Conservation (phyloP, 2,888 invertebrate species). For the Marasmarcha lunaedactyla region DNA sequence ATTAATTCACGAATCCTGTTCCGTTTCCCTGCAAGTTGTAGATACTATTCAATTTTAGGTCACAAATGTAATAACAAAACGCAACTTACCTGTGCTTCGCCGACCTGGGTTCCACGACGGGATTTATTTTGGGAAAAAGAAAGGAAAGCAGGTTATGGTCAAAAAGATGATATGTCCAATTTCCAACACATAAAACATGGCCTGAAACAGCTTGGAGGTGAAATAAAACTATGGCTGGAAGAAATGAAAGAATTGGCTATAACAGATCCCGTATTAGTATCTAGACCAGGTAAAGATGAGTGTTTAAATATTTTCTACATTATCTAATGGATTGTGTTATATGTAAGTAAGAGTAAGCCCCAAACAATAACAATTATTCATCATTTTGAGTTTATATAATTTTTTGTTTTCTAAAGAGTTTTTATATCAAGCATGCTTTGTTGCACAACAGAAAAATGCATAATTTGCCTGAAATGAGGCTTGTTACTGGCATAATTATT, state of each 20-base stretch:
- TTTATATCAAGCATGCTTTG: no score
- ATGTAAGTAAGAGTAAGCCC: no score
- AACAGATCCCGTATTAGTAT: slow-evolving; percentile 71
- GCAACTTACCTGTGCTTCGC: slow-evolving; percentile 19
- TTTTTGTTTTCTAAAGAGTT: no score
- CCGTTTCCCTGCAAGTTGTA: no score
- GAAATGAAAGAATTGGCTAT: slow-evolving; percentile 76
- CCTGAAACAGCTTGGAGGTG: slow-evolving; percentile 73
- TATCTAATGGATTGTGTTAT: no score
- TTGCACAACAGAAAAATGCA: no score
- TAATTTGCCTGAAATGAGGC: no score
- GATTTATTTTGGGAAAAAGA: slow-evolving; percentile 68
- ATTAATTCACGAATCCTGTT: no score
- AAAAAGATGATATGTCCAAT: slow-evolving; percentile 41
- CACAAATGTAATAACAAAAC: slow-evolving; percentile 11
- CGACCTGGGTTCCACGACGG: slow-evolving; percentile 20
- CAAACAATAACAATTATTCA: no score
- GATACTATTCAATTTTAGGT: background rate
- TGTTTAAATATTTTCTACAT: no score
- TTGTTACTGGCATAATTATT: no score
- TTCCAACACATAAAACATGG: slow-evolving; percentile 73
- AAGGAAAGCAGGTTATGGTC: slow-evolving; percentile 72
- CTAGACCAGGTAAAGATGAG: slow-evolving; percentile 56
- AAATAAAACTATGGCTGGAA: slow-evolving; percentile 73
- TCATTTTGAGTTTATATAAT: no score